Base-by-base conservation (phyloP, 2,113 vertebrate genomes). In the Tachuris rubrigastra region DNA sequence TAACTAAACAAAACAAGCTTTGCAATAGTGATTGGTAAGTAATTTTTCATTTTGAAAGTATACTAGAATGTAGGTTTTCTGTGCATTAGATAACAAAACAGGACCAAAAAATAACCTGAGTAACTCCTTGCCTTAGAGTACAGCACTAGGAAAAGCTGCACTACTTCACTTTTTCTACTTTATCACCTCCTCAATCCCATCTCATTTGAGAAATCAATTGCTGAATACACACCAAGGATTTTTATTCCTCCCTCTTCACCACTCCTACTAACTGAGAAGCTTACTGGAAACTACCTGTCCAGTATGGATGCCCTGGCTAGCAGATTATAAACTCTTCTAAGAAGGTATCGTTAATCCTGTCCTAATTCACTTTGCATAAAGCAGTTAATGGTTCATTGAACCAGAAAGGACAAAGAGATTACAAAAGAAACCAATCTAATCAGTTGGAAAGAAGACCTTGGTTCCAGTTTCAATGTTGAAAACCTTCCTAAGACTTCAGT, bases 321-420 rank as follows among this genome's bases (percentile, higher is more conserved):
- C 4, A 92, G 67, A 52, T 66, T 56, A 63, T 23, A 53, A 87
- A 66, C 25, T 80, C 42, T 83, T 76, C 21, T 31, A 73, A 30
- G 30, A 73, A 47, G 33, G 22, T 69, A 19, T 88, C 72, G 52
- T 79, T 80, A 31, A 20, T 60, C 17, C 49, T 86, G n/a, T 37
- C 46, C 37, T 84, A 86, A 90, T 89, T 88, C 63, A 53, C 14
- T 92, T 80, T 90, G 53, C 83, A 84, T 90, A 88, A 95, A 88
- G 33, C 49, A 90, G 50, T 80, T 83, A 83, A 75, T 55, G 39
- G 82, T 60, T 95, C 88, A 46, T 47, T 84, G 93, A 94, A 90
- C 75, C 28, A 8, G 83, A 89, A 96, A 95, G 89, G 83, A 73
- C 83, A 91, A 77, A 87, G 15, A 73, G 63, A 83, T 58, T 76